Base-by-base conservation (phyloP, 2,113 vertebrate genomes). In the Thamnophis sirtalis region DNA sequence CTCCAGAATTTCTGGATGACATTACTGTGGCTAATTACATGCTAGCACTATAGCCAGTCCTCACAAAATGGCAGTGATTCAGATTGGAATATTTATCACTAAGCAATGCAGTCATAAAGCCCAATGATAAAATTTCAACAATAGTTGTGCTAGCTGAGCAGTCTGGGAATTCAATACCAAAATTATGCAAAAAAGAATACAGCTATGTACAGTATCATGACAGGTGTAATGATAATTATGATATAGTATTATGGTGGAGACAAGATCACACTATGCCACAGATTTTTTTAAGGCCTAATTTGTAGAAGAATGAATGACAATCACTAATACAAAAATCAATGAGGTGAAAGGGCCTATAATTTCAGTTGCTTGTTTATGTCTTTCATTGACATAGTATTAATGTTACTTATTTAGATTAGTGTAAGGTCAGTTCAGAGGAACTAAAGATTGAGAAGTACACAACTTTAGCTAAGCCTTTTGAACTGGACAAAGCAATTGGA, bases 301-400 rank as follows among this genome's bases (percentile, higher is more conserved):
- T 38, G 28, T 53, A 53, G 53, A 51, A 48, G 24, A 84, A 91
- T 88, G 90, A 88, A 91, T 88, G 89, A 84, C 88, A 68, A 91
- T 33, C 68, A 28, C 89, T 93, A 60, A 93, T 91, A 88, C 60
- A 91, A 93, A 93, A 91, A 63, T 91, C 89, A 91, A 88, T 91
- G 89, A 43, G 86, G 90, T 91, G 92, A 93, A 89, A 84, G 60
- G 86, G 26, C 86, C 90, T 93, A 85, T 85, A 91, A 88, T 91
- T 93, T 91, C 92, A 91, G 68, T 54, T 93, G 87, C 86, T 85
- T 88, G 68, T 89, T 19, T 91, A 54, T 63, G 86, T 91, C 63
- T 48, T 84, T n/a, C 55, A 86, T 26, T 91, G 86, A 91, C 90
- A 93, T 88, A 60, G 58, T 49, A 68, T 84, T 91, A 68, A 73